phyloP scores from a whole-genome alignment of 2,797 vertebrate species.

The Phaenicophaeus curvirostris region DNA sequence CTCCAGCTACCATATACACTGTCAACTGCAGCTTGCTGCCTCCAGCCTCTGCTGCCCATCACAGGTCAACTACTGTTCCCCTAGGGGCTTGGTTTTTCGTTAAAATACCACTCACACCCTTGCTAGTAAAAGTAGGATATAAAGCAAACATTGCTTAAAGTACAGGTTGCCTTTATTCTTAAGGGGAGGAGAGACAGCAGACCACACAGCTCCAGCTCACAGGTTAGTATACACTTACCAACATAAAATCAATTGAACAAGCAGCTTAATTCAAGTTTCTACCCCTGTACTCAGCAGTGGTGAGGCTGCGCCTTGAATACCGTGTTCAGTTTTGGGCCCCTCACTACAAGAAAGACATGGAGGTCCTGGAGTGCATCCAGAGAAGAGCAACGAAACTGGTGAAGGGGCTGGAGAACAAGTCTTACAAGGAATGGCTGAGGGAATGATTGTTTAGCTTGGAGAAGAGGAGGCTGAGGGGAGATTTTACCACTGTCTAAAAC shows the following conservation, averaged over 20 bases:
- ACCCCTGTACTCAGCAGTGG: too few species aligned
- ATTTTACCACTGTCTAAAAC: too few species aligned
- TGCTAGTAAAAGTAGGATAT: neutral
- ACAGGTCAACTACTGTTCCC: neutral
- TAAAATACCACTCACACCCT: fast-evolving
- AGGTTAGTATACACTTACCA: neutral
- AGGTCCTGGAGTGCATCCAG: too few species aligned
- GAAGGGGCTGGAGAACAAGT: too few species aligned
- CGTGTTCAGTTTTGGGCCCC: too few species aligned
- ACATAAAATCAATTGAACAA: neutral
- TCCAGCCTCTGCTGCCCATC: neutral
- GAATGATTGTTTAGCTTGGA: too few species aligned
- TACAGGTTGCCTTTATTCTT: neutral
- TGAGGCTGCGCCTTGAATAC: too few species aligned
- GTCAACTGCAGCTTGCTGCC: fast-evolving
- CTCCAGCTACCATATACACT: neutral
- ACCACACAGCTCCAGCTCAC: neutral
- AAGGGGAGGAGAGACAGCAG: neutral
- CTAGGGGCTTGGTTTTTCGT: neutral
- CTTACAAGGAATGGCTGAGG: too few species aligned
- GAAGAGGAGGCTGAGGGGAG: too few species aligned
- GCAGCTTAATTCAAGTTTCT: neutral
- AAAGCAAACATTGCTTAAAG: neutral
- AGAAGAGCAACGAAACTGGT: too few species aligned
- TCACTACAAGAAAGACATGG: too few species aligned